These are phyloP conservation scores for Batillaria attramentaria DNA, from an alignment of 1,140 invertebrate genomes.

Conservation along the genomic window DNA sequence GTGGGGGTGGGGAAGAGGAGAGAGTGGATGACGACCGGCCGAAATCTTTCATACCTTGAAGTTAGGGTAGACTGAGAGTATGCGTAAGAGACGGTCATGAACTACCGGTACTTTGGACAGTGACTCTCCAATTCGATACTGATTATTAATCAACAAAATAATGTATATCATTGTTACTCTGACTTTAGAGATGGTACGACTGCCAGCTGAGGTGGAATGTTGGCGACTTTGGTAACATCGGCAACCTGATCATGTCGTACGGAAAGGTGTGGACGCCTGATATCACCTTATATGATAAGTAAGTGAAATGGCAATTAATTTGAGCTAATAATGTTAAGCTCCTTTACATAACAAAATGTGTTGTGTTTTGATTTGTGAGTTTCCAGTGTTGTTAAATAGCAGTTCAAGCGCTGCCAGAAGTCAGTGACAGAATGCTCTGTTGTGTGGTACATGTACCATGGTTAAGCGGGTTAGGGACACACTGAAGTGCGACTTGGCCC, in stretches of 20 bases:
- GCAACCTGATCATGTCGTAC: conserved; percentile 73
- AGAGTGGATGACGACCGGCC: too few relatives aligned
- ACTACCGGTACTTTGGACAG: not conserved
- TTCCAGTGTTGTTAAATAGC: too few relatives aligned
- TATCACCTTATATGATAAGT: conserved; percentile 76
- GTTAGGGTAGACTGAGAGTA: not conserved
- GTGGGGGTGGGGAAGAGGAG: too few relatives aligned
- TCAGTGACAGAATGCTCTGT: too few relatives aligned
- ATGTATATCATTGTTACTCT: not conserved
- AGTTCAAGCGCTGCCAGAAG: too few relatives aligned
- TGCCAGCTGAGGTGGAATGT: conserved; percentile 74
- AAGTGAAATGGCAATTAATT: too few relatives aligned
- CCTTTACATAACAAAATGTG: too few relatives aligned
- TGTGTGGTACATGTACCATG: too few relatives aligned
- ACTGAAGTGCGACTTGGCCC: too few relatives aligned
- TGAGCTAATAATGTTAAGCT: too few relatives aligned
- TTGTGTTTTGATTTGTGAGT: too few relatives aligned
- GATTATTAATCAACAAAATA: not conserved
- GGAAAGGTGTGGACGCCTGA: conserved; percentile 75
- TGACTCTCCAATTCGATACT: not conserved
- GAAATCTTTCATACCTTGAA: not conserved
- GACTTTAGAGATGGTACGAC: conserved; percentile 74
- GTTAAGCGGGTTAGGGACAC: too few relatives aligned
- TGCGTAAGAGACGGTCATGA: not conserved
- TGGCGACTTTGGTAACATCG: conserved; percentile 70